Base-by-base conservation (phyloP, 2,113 vertebrate genomes). In the Catagonus wagneri region DNA sequence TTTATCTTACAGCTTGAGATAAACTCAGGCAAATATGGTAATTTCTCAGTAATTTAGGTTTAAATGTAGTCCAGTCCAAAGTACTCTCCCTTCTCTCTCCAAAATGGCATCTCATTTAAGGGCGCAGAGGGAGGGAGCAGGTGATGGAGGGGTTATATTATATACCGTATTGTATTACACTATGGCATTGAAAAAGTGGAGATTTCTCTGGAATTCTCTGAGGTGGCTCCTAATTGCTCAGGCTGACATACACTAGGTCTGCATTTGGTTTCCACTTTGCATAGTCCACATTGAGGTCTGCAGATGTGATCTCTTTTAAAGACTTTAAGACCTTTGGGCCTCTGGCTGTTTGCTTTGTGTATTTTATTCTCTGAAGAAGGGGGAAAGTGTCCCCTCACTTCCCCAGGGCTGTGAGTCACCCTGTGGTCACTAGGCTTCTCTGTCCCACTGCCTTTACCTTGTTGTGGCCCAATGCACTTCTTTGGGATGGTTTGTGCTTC, bases 1-100 rank as follows among this genome's bases (percentile, higher is more conserved):
- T 83, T 65, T 96, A 52, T 83, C 29, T 83, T 89, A 7, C 65
- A 75, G 68, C 13, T 34, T 36, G 39, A 80, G 11, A 36, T 85
- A 61, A 74, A 65, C 39, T 50, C 17, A 61, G 27, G 79, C 2
- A 50, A 81, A 88, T 3, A 36, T 1, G 27, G 44, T 69, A 13
- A 83, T 75, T 91, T 72, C 32, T 94, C 27, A 72, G 13, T 76
- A n/a, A 60, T 72, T 39, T 65, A 61, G 22, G 36, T 60, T 72
- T 85, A 68, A 72, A 58, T 27, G 7, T 29, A 86, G 52, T 44
- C 25, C 27, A 74, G 19, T 75, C 89, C 39, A 85, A 54, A 74
- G 1, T 0, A 0, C n/a, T 89, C 10, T 84, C n/a, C 22, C 32
- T 69, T 25, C 36, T 27, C 23, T 3, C 11, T 56, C 29, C 15